phyloP scores from a whole-genome alignment of 2,113 vertebrate genomes.

The Promerops cafer region DNA sequence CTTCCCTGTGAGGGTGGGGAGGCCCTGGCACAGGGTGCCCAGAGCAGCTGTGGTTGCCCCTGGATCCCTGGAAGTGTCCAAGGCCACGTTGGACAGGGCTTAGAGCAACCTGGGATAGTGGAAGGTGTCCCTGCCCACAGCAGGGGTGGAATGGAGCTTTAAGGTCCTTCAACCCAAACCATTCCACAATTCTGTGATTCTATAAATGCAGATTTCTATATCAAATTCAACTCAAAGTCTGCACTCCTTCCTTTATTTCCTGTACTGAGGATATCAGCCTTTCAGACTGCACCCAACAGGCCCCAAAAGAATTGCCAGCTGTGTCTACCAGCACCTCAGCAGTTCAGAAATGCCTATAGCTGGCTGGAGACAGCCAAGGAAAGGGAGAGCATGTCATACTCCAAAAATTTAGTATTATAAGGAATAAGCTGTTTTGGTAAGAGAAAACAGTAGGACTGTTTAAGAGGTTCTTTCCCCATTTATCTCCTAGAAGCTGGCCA shows the following conservation, averaged over 20 bases:
- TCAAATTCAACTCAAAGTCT: background rate
- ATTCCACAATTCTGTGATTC: background rate
- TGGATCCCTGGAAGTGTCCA: background rate
- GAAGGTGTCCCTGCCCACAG: background rate
- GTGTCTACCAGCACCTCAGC: background rate
- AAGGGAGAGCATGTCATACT: background rate
- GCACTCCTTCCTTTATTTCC: background rate
- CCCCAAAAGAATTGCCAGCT: background rate
- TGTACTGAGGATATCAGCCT: background rate
- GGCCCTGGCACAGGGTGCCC: background rate
- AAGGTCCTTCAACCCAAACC: background rate
- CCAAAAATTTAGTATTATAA: background rate
- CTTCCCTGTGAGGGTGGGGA: rapidly evolving
- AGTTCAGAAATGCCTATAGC: background rate
- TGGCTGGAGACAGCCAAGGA: background rate
- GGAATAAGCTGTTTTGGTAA: background rate
- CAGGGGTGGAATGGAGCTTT: rapidly evolving
- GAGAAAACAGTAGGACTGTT: background rate
- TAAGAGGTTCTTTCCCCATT: background rate
- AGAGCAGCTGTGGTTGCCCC: background rate
- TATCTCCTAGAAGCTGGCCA: background rate
- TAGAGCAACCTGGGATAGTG: rapidly evolving
- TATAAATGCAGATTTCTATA: background rate
- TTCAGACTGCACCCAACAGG: background rate
- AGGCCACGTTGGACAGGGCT: rapidly evolving